phyloP scores from a whole-genome alignment of 2,113 vertebrate genomes.

The Poeciliopsis occidentalis region DNA sequence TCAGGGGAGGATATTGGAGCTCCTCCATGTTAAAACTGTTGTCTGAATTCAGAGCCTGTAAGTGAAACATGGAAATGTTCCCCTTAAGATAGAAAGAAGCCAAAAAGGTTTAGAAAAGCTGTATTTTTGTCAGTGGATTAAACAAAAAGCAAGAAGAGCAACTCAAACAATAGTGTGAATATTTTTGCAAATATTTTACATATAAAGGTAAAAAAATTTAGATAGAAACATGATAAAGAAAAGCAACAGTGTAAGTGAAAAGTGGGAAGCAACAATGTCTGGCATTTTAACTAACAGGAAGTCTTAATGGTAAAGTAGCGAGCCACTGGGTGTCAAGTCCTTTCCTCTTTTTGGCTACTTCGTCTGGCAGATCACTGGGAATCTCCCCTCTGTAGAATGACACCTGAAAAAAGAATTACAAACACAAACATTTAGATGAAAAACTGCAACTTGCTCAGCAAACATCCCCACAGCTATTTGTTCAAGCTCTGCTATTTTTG shows the following conservation, averaged over 20 bases:
- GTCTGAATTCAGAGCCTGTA: constrained; percentile 65
- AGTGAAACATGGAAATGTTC: constrained; percentile 7
- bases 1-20: constrained; percentile 80
- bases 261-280: neutral
- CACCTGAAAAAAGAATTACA: constrained; percentile 80
- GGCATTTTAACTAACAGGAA: constrained; percentile 82
- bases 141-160: no score
- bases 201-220: no score
- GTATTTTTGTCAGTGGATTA: no score
- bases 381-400: constrained; percentile 93
- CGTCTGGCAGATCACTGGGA: constrained; percentile 84
- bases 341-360: constrained; percentile 85
- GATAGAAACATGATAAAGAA: no score
- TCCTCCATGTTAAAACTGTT: constrained; percentile 63
- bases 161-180: no score
- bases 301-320: constrained; percentile 90
- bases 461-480: no score
- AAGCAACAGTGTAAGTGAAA: no score
- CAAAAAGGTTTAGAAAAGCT: no score
- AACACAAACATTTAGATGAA: no score
- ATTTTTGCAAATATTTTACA: no score
- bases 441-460: no score
- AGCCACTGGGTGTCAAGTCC: constrained; percentile 87
- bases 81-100: neutral
- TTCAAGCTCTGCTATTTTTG: no score